Conservation (phyloP, 2,888 invertebrate species). For the Homarus gammarus region DNA sequence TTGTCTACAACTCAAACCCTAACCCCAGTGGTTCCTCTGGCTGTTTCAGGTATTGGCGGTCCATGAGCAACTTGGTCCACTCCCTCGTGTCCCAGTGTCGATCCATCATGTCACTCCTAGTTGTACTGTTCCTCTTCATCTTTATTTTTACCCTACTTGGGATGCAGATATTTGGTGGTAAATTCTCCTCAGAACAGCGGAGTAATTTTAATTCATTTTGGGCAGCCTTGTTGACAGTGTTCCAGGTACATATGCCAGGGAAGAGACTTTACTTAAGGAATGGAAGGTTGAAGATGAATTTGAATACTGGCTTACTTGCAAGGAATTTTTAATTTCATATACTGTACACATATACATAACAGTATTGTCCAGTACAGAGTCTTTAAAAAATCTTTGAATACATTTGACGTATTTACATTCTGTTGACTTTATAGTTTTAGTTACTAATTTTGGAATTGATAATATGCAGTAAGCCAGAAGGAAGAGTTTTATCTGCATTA, state of each 20-base stretch:
- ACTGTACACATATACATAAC: conserved; percentile 2
- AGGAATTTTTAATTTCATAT: background rate
- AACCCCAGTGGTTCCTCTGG: conserved; percentile 14
- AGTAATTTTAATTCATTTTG: conserved; percentile 84
- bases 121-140: conserved; percentile 83
- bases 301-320: background rate
- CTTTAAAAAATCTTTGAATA: background rate
- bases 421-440: background rate
- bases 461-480: background rate
- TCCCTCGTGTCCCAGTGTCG: conserved; percentile 83
- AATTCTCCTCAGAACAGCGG: conserved; percentile 82
- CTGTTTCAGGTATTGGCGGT: conserved; percentile 82
- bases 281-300: background rate
- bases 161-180: conserved; percentile 84
- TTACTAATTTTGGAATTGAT: background rate
- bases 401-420: too few species aligned
- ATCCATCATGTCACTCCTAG: conserved; percentile 83
- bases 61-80: conserved; percentile 83
- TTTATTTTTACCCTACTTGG: conserved; percentile 84
- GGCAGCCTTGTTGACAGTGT: conserved; percentile 83
- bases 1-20: background rate
- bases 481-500: background rate
- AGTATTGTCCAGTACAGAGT: background rate
- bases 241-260: conserved; percentile 80
- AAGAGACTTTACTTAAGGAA: background rate